Base-by-base conservation (phyloP, 2,113 vertebrate genomes). In the Ornithorhynchus anatinus region DNA sequence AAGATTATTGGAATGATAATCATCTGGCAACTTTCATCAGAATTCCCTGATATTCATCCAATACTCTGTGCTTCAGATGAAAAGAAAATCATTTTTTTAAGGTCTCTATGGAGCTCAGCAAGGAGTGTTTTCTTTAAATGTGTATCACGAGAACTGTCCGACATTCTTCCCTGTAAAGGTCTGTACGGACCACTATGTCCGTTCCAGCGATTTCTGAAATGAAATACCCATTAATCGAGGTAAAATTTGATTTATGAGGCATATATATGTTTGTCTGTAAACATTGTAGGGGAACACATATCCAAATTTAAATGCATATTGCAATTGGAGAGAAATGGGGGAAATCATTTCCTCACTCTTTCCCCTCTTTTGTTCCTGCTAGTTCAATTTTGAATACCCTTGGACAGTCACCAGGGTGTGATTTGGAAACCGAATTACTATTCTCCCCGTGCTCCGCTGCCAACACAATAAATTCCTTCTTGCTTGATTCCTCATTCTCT, bases 401-500 rank as follows among this genome's bases (percentile, higher is more conserved):
- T 51, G 20, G 47, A 40, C 50, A 72, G 67, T 23, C 53, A 72
- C 17, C 5, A 60, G 19, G 37, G 59, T 31, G 35, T 5, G 3
- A 43, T 29, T 60, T 58, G 64, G 20, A 70, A 70, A 72, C 37
- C n/a, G 7, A 29, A 54, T 59, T 72, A 31, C 16, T 59, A 9
- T 81, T 79, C 37, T 79, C 69, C 57, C 60, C 19, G 39, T 52
- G 32, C 63, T 42, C 54, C 4, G 33, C 32, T 64, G 36, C 77
- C 73, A 78, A 81, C 71, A 84, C 35, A 85, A 35, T 33, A 10
- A 66, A 76, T 71, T 58, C 8, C 58, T 81, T 84, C 10, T n/a
- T 77, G 52, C 32, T 85, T 88, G 66, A 54, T n/a, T 86, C 57
- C 11, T 86, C 47, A 69, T 75, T 86, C 75, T 80, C 84, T 73